Conservation (phyloP, 2,888 invertebrate genomes). For the Diplolepis rosae region DNA sequence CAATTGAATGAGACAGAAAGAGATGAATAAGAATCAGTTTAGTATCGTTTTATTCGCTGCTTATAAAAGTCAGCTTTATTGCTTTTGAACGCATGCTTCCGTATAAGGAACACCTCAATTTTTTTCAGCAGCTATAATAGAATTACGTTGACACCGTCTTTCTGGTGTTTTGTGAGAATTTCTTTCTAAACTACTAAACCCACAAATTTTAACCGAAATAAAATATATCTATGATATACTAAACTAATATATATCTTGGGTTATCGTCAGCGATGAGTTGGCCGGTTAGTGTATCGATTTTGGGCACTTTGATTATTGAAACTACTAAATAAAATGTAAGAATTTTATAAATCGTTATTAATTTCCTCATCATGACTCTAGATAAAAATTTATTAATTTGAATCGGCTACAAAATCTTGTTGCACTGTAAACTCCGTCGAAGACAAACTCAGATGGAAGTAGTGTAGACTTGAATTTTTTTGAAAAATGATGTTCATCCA, state of each 20-base stretch:
- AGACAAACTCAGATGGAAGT: neutral
- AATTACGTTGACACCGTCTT: neutral
- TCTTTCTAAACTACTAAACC: conserved; percentile 19
- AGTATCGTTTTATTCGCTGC: neutral
- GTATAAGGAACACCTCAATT: neutral
- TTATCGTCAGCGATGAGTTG: conserved; percentile 17
- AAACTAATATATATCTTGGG: conserved; percentile 17
- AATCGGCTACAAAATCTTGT: neutral
- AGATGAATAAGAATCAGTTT: too few relatives aligned
- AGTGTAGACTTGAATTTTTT: neutral
- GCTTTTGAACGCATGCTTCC: conserved; percentile 14
- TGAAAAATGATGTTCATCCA: neutral
- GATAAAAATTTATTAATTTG: neutral
- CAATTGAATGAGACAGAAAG: too few relatives aligned
- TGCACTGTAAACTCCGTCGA: neutral
- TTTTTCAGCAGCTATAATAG: conserved; percentile 7
- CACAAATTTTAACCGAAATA: neutral
- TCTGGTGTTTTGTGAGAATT: neutral
- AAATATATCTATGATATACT: conserved; percentile 18
- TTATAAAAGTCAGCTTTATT: conserved; percentile 15
- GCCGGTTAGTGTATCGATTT: conserved; percentile 19
- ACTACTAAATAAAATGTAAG: conserved; percentile 6
- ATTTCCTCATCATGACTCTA: neutral
- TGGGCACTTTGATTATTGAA: conserved; percentile 24
- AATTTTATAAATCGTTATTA: neutral